Percentiles rank a stretch among this genome's conserved stretches.
phyloP scores from a whole-genome alignment of 2,797 vertebrate genomes.

The Acrossocheilus wenchowensis region DNA sequence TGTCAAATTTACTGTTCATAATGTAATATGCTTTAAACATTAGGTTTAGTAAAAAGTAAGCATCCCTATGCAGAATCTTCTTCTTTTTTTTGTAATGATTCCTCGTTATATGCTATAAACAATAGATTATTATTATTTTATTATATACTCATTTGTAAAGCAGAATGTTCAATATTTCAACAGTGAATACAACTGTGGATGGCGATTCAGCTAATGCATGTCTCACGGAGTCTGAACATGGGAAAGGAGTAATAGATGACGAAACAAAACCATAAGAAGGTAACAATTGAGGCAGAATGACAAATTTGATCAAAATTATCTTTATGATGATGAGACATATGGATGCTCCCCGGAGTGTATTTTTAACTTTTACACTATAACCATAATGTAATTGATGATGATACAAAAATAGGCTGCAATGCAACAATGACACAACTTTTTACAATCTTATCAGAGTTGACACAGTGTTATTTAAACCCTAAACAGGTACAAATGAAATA shows the following conservation, averaged over 20 bases:
- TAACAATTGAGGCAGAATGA: not conserved
- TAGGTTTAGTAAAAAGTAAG: not conserved
- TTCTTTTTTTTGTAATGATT: not conserved
- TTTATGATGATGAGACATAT: not conserved
- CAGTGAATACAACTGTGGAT: conserved; percentile 62
- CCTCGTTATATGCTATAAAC: not conserved
- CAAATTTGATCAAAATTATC: not conserved
- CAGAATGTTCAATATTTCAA: not conserved
- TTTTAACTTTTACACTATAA: conserved; percentile 18
- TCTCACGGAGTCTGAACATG: conserved; percentile 10
- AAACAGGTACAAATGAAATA: not conserved
- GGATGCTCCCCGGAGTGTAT: not conserved
- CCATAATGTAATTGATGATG: not conserved
- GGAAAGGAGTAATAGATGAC: conserved; percentile 35
- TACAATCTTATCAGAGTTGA: not conserved
- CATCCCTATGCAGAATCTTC: not conserved
- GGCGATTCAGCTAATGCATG: conserved; percentile 23
- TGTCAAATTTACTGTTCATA: not conserved
- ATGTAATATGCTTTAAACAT: not conserved
- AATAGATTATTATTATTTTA: not conserved
- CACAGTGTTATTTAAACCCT: not conserved
- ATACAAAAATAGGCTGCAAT: not conserved
- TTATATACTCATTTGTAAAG: not conserved
- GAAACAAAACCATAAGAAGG: not conserved
- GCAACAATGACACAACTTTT: not conserved